Percentiles rank a stretch among this genome's conserved stretches.
phyloP scores from a whole-genome alignment of 1,140 invertebrate genomes.

The Macrostomum lignano region DNA sequence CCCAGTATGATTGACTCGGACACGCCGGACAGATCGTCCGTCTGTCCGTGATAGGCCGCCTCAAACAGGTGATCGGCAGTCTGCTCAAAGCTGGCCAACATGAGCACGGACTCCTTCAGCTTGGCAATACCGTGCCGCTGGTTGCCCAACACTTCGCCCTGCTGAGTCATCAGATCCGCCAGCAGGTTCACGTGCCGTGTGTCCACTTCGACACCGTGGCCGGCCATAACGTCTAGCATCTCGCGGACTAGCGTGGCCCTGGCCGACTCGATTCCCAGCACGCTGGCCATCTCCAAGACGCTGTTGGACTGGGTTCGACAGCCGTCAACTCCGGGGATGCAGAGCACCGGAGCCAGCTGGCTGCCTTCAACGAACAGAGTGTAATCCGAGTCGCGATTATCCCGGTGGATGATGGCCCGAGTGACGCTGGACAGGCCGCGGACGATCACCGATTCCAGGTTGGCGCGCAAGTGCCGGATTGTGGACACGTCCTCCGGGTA shows the following conservation, averaged over 20 bases:
- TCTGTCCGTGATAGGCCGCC: constrained; percentile 86
- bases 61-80: constrained; percentile 94
- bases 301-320: constrained; percentile 58
- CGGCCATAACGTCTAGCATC: constrained; percentile 80
- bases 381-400: constrained; percentile 34
- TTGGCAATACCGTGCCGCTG: constrained; percentile 75
- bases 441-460: constrained; percentile 10
- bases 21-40: constrained; percentile 49
- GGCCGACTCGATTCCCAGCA: constrained; percentile 73
- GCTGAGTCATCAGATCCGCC: constrained; percentile 75
- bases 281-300: constrained; percentile 48
- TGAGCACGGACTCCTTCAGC: constrained; percentile 93
- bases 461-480: too few relatives aligned
- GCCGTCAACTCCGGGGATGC: constrained; percentile 41
- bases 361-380: constrained; percentile 76
- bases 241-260: constrained; percentile 70
- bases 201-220: constrained; percentile 89
- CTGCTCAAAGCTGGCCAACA: constrained; percentile 94
- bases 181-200: constrained; percentile 77
- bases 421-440: constrained; percentile 56
- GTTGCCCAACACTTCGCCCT: constrained; percentile 76
- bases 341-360: constrained; percentile 62
- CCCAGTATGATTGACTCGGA: too few relatives aligned
- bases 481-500: too few relatives aligned
- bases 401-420: constrained; percentile 63